Base-by-base conservation (phyloP, 2,888 invertebrate genomes). In the Euzetes globulus region DNA sequence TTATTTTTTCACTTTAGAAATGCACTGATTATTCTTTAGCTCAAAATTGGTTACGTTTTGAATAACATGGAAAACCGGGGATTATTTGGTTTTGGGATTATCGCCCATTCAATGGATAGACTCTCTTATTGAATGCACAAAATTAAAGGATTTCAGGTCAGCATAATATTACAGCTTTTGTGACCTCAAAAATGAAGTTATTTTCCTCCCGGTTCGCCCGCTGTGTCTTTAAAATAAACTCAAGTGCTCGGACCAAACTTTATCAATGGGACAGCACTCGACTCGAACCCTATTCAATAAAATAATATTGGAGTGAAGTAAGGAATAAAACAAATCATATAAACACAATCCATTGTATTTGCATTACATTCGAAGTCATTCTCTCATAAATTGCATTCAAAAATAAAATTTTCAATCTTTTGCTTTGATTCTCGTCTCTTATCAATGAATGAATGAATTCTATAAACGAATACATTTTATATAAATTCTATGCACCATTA, bases 171-270 rank as follows among this genome's bases (percentile, higher is more conserved):
- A 41, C 68, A 68, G 41, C 22, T 37, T 68, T 68, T 68, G 68
- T 68, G 68, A 41, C 19, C 68, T 68, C 41, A 68, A 68, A 65
- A 68, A 68, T 68, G 68, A 68, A 68, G 68, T 68, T 68, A 68
- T 68, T 68, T 68, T 41, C 19, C 68, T 37, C 68, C 22, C 60
- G 27, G 41, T 41, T 68, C 11, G 1, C 68, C 15, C n/a, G 68
- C 68, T 41, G 68, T 68, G 68, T 37, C 68, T 68, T 29, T 29
- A 19, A 37, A 41, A 41, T 68, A 37, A 60, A 22, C 68, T 68
- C 41, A 41, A 60, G 60, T 33, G 17, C 55, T 55, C 19, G 11
- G 55, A 55, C 55, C 25, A 1, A 33, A 60, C 33, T 60, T 15
- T 33, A 41, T 68, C 68, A 68, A 68, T 33, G 27, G 68, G 41